A percentile compares a stretch with the other conserved stretches of the same genome.
Evolutionary conservation across 2,888 invertebrate genomes (phyloP).

Genomic region (Keiferia lycopersicella): DNA sequence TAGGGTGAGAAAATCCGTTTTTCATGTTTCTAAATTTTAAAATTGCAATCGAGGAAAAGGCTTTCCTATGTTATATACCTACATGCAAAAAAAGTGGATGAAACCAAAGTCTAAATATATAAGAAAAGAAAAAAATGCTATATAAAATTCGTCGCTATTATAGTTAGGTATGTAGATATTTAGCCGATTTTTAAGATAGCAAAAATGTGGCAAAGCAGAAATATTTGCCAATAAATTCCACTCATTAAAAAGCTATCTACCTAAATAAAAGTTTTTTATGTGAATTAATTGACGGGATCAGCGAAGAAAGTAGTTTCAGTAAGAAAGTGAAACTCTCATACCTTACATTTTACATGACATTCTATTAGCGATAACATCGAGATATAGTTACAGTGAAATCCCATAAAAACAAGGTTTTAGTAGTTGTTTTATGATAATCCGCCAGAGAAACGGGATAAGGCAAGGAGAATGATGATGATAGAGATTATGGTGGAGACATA

Average conservation of each 20-base stretch:
- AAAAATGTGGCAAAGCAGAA: background rate
- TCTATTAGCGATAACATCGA: background rate
- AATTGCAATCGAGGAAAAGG: too few species aligned
- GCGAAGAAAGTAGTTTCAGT: slow-evolving; percentile 10
- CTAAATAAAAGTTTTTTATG: background rate
- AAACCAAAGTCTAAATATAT: too few species aligned
- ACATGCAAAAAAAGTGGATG: too few species aligned
- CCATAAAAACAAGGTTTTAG: background rate
- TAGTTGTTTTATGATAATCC: background rate
- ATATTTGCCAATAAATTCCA: background rate
- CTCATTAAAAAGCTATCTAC: background rate
- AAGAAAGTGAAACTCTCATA: background rate
- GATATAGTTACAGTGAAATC: background rate
- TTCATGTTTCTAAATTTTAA: background rate
- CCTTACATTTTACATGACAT: background rate
- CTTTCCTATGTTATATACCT: too few species aligned
- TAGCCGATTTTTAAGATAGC: too few species aligned
- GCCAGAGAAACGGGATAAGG: too few species aligned
- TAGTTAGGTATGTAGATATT: too few species aligned
- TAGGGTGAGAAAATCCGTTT: too few species aligned
- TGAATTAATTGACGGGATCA: background rate
- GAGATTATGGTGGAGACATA: too few species aligned
- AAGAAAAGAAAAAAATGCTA: too few species aligned
- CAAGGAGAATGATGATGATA: too few species aligned
- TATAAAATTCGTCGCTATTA: too few species aligned